A percentile compares a stretch with the other conserved stretches of the same genome.
Evolutionary conservation across 2,888 invertebrate genomes (phyloP).

Genomic region (Myopa testacea): DNA sequence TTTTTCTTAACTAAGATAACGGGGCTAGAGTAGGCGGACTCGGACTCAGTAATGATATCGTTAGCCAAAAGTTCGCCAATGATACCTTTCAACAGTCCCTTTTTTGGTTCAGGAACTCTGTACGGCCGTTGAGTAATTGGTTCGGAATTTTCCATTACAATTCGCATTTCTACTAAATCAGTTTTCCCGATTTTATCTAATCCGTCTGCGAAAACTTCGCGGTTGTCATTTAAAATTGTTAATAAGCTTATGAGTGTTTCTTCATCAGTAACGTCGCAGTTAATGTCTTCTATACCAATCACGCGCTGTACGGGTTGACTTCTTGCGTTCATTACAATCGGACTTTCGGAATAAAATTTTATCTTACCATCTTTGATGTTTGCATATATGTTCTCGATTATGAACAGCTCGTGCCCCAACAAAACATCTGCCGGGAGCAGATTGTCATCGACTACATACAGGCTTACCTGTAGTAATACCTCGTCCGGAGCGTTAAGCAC

Average conservation of each 20-base stretch:
- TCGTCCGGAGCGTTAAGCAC: no score
- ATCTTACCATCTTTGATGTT: conserved; percentile 9
- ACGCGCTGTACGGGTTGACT: no score
- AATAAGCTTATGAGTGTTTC: conserved; percentile 7
- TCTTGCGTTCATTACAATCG: no score
- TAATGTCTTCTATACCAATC: no score
- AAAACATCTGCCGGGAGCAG: conserved; percentile 29
- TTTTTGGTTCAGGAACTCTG: conserved; percentile 35
- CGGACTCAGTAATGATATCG: conserved; percentile 40
- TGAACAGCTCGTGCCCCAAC: conserved; percentile 29
- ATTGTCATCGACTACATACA: conserved; percentile 36
- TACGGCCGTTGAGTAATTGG: conserved; percentile 1
- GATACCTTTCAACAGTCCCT: conserved; percentile 13
- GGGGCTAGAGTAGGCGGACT: conserved; percentile 41
- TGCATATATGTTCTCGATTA: conserved; percentile 14
- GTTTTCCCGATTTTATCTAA: neutral
- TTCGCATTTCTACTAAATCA: no score
- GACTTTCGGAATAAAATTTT: neutral
- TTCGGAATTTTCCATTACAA: no score
- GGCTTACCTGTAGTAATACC: neutral
- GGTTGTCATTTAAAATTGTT: conserved; percentile 11
- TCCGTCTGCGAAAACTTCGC: conserved; percentile 18
- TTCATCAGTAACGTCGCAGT: neutral
- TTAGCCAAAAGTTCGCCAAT: conserved; percentile 32
- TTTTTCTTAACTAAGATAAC: conserved; percentile 39